These are phyloP conservation scores for Tapirus indicus DNA, from an alignment of 2,797 vertebrate genomes.

Conservation along the genomic window DNA sequence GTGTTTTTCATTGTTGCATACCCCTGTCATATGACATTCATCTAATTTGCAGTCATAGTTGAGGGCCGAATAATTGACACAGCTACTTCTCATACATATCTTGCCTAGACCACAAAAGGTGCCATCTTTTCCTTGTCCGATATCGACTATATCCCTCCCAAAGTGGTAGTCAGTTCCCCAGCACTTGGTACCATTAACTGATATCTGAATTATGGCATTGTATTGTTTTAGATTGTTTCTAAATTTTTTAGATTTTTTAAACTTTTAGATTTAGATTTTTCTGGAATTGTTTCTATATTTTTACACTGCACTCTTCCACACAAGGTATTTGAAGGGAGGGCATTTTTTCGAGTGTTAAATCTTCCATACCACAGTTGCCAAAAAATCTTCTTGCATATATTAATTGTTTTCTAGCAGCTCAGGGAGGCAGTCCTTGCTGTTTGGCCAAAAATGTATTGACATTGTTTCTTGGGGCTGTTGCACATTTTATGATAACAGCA, in stretches of 20 bases:
- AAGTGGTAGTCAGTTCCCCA: neutral
- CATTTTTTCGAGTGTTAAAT: neutral
- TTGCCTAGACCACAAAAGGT: neutral
- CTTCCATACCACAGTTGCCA: conserved; percentile 62
- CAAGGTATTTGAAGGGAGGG: neutral
- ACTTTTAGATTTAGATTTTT: too few species aligned
- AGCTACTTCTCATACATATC: neutral
- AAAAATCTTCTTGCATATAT: neutral
- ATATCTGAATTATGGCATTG: rapidly evolving
- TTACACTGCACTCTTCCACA: conserved; percentile 4
- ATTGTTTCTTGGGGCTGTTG: conserved; percentile 71
- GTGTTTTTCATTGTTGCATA: conserved; percentile 87
- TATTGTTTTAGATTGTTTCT: neutral
- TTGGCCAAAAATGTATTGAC: conserved; percentile 55
- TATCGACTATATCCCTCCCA: rapidly evolving
- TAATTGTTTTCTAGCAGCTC: neutral
- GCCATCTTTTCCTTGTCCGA: neutral
- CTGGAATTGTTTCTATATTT: neutral
- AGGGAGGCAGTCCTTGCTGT: neutral
- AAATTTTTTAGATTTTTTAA: too few species aligned
- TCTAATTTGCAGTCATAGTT: neutral
- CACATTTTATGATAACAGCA: conserved; percentile 69
- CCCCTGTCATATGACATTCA: neutral
- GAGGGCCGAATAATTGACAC: neutral
- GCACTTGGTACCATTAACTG: neutral